These are phyloP conservation scores for Hippopotamyrus pictus DNA, from an alignment of 2,797 vertebrate genomes.

Conservation along the genomic window DNA sequence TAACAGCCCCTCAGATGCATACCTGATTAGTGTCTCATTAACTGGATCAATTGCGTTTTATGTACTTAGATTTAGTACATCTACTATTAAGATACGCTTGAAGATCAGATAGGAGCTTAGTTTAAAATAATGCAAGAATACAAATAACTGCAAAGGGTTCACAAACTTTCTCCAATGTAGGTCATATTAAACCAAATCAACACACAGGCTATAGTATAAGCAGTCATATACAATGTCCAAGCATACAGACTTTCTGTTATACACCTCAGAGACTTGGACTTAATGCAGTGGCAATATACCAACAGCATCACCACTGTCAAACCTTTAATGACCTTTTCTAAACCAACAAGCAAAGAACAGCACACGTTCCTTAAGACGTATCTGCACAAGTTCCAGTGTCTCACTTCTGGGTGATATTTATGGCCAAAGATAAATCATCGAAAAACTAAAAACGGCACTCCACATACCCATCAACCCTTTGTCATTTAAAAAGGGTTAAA, in stretches of 20 bases:
- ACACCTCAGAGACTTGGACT: neutral
- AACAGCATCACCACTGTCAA: neutral
- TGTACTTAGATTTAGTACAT: neutral
- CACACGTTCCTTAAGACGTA: neutral
- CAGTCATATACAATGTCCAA: neutral
- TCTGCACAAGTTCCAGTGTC: neutral
- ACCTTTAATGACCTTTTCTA: neutral
- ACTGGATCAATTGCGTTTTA: neutral
- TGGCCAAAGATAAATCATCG: neutral
- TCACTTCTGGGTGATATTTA: neutral
- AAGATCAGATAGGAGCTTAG: neutral
- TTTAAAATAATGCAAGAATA: neutral
- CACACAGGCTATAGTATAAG: neutral
- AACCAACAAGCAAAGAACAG: neutral
- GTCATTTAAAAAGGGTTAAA: neutral
- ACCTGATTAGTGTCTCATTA: neutral
- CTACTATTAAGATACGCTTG: neutral
- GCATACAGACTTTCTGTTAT: neutral
- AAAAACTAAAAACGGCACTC: neutral
- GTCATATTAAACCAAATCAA: neutral
- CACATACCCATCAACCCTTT: neutral
- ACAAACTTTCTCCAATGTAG: neutral
- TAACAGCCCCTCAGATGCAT: neutral
- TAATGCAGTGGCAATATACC: neutral
- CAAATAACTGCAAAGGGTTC: neutral